These are phyloP conservation scores for Ascidia mentula DNA, from an alignment of 23 tunicate genomes.

Conservation along the genomic window DNA sequence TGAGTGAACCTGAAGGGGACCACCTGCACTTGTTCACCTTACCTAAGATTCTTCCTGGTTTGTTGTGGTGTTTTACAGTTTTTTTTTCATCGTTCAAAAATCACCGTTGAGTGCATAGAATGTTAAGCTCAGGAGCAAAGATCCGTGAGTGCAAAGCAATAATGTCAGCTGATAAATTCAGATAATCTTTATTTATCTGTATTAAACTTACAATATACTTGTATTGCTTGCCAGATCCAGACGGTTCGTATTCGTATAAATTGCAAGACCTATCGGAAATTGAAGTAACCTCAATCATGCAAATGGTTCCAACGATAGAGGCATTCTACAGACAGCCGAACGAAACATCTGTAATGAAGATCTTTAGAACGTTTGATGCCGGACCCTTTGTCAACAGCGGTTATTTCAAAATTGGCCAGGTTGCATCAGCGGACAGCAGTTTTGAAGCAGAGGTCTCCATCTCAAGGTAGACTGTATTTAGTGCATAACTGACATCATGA, in stretches of 20 bases:
- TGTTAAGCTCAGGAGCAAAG: too few relatives aligned
- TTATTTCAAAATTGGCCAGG: background rate
- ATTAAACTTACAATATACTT: too few relatives aligned
- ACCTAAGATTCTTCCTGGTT: background rate
- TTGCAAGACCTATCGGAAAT: background rate
- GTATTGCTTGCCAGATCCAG: background rate
- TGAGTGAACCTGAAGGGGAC: background rate
- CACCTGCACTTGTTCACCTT: background rate
- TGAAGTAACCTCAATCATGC: background rate
- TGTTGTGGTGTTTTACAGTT: background rate
- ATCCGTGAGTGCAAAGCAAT: too few relatives aligned
- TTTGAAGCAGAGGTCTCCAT: background rate
- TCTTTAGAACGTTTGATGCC: background rate
- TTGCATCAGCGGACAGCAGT: background rate
- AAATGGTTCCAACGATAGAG: background rate
- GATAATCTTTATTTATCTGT: too few relatives aligned
- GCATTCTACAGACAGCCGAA: conserved; percentile 1
- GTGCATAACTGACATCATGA: background rate
- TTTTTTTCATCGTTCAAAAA: background rate
- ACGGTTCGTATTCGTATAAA: background rate
- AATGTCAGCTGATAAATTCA: too few relatives aligned
- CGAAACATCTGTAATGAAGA: background rate
- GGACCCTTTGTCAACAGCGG: background rate
- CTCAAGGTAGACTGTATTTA: background rate
- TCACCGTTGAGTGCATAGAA: background rate